Percentiles rank a stretch among this genome's conserved stretches.
phyloP scores from a whole-genome alignment of 2,797 vertebrate species.

The Falco berigora region DNA sequence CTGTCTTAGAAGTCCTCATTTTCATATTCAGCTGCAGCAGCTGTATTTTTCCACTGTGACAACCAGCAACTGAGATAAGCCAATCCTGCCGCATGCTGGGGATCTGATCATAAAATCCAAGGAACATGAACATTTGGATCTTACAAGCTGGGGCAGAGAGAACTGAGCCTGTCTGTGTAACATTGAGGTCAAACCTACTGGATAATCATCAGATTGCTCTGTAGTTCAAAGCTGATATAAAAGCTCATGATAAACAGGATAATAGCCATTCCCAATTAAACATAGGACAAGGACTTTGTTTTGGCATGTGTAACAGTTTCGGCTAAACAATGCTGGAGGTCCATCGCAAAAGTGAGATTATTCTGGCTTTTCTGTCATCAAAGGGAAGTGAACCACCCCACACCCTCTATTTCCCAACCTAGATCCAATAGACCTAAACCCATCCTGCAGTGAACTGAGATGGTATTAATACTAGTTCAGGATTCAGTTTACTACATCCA shows the following conservation, averaged over 20 bases:
- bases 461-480: not conserved
- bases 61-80: not conserved
- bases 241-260: not conserved
- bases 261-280: not conserved
- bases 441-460: not conserved
- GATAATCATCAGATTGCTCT: not conserved
- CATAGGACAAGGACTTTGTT: not conserved
- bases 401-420: not conserved
- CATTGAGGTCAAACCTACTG: not conserved
- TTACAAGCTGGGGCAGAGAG: not conserved
- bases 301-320: not conserved
- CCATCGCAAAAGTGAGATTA: not conserved
- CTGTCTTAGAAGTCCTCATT: not conserved
- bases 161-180: not conserved
- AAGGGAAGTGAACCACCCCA: not conserved
- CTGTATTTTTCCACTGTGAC: slow-evolving; percentile 4
- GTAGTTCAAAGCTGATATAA: not conserved
- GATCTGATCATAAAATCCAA: slow-evolving; percentile 3
- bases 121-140: not conserved
- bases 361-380: not conserved
- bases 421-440: not conserved
- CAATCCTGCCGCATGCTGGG: not conserved
- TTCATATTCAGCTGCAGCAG: not conserved
- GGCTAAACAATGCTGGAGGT: not conserved
- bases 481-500: not conserved